Evolutionary conservation across 2,113 vertebrate species (phyloP), one percentile per base, ranked within the genome.

Genomic region (Aviceda subcristata): DNA sequence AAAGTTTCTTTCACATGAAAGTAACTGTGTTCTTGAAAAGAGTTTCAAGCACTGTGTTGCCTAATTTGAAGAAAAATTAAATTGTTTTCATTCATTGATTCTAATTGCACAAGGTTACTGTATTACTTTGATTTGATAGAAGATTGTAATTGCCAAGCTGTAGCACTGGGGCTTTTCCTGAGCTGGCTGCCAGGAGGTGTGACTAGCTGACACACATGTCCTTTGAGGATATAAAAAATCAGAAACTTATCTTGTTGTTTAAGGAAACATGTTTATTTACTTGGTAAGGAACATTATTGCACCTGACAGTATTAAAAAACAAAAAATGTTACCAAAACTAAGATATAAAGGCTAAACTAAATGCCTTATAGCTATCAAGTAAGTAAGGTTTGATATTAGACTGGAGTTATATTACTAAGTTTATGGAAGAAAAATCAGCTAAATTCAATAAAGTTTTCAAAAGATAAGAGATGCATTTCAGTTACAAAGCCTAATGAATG

Each of bases 261-360:
- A 51, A 51, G 48, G 41, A 53, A 63, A 41, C 3, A 8, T 29
- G 4, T 56, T 62, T 27, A 17, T 34, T 74, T 69, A 53, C 7
- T 64, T 59, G 38, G 14, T 59, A 43, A 74, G 55, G 23, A 76
- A 34, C 18, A 8, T 67, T 67, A 36, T 50, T 67, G 36, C 48
- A 69, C 15, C 9, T 48, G 30, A 63, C 0, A 0, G 56, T 66
- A 62, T 51, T 81, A 74, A 34, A 62, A 71, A 30, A 3, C 2
- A 59, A 71, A 75, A 66, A 75, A 32, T n/a, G 7, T 66, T 75
- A 22, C 39, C 8, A 36, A 43, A 80, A 6, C 15, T 36, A 36
- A 56, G 29, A 60, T 57, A 15, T 19, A 29, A 80, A 51, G 21
- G 76, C 10, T 69, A 59, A 87, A 69, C 43, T 59, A 17, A 56